A percentile compares a stretch with the other conserved stretches of the same genome.
These are phyloP conservation scores for Chamaetylas fuelleborni DNA, from an alignment of 2,113 vertebrate species.

Conservation along the genomic window DNA sequence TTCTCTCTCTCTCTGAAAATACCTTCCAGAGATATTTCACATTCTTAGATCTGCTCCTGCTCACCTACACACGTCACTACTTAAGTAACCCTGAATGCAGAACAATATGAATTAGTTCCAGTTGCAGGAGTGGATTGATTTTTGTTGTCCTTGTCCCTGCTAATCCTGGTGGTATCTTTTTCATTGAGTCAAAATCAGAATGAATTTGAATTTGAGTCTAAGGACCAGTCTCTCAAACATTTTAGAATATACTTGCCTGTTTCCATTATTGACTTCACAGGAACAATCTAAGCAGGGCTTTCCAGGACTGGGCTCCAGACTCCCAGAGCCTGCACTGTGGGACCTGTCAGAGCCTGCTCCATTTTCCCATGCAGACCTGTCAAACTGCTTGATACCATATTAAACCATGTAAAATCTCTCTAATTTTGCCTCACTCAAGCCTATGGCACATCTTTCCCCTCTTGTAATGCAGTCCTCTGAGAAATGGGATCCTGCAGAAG, in stretches of 20 bases:
- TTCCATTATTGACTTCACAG: not conserved
- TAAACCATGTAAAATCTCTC: not conserved
- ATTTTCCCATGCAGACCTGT: not conserved
- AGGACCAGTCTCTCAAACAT: not conserved
- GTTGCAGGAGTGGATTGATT: not conserved
- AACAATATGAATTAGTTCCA: not conserved
- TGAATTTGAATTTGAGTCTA: not conserved
- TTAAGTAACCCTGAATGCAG: not conserved
- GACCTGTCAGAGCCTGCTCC: not conserved
- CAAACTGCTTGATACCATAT: conserved; percentile 30
- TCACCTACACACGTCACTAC: not conserved
- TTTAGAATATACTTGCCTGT: not conserved
- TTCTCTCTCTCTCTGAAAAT: not conserved
- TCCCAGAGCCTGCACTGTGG: not conserved
- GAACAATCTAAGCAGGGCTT: not conserved
- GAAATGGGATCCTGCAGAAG: not conserved
- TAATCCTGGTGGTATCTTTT: not conserved
- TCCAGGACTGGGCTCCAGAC: not conserved
- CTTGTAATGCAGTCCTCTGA: not conserved
- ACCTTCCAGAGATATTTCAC: not conserved
- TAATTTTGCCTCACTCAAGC: not conserved
- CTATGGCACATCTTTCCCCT: not conserved
- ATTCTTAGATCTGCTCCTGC: not conserved
- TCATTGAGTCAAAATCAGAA: not conserved
- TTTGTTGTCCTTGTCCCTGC: not conserved